Conservation (phyloP, 2,888 invertebrate species). For the Epinotia ramella region DNA sequence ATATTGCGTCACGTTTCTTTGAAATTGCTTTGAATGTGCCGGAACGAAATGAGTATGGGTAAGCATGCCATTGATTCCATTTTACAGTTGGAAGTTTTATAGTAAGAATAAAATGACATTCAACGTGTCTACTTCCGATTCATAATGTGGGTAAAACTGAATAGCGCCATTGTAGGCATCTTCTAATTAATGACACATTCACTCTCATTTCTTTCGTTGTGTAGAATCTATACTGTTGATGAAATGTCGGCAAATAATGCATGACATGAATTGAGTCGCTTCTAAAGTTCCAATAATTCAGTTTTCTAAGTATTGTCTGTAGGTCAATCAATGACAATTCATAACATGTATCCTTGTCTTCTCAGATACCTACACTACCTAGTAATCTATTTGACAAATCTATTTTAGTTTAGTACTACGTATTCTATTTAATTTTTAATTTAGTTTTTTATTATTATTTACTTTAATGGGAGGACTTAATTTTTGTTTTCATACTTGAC, state of each 20-base stretch:
- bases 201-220: not conserved
- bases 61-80: slow-evolving; percentile 26
- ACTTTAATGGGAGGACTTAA: too few relatives aligned
- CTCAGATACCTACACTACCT: not conserved
- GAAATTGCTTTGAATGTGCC: slow-evolving; percentile 38
- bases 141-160: not conserved
- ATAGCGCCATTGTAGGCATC: not conserved
- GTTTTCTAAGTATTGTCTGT: not conserved
- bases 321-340: not conserved
- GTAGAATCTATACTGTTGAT: not conserved
- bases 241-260: not conserved
- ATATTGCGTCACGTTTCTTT: slow-evolving; percentile 43
- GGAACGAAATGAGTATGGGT: slow-evolving; percentile 41
- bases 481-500: too few relatives aligned
- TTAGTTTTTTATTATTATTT: too few relatives aligned
- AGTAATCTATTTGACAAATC: not conserved
- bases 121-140: not conserved
- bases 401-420: too few relatives aligned
- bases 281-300: not conserved
- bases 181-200: not conserved
- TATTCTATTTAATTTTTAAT: too few relatives aligned
- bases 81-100: slow-evolving; percentile 37
- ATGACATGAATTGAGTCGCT: not conserved
- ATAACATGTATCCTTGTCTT: too few relatives aligned
- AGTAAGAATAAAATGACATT: not conserved